Evolutionary conservation across 2,113 vertebrate species (phyloP), one percentile per base, ranked within the genome.

Genomic region (Glareola pratincola): DNA sequence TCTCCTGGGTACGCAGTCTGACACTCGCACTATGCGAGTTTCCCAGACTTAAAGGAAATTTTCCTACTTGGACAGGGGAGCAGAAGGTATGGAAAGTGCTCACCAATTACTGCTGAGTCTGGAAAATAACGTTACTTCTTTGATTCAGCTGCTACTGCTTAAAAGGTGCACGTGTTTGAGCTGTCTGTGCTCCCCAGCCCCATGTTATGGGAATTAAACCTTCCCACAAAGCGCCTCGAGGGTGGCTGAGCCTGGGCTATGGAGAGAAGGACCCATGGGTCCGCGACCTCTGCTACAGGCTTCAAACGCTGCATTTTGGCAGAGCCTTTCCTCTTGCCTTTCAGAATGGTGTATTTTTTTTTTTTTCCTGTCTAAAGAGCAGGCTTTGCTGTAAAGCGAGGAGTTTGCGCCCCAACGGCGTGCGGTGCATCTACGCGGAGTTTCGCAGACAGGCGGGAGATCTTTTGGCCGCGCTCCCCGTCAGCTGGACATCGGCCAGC

Each of bases 381-480:
- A 2, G 47, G 57, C 51, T 89, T 67, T 57, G 53, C 76, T 57
- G 50, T 6, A 7, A 57, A 37, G 41, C 0, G 1, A 72, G 0
- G 8, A 10, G 45, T 27, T n/a, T 69, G 59, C 1, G 0, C 59
- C 12, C 1, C 0, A 24, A 48, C 12, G 3, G 48, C 6, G 4
- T 29, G 36, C 2, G 0, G 66, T 4, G 39, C 26, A 37, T 29
- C 78, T 74, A 4, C 2, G 0, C 1, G 0, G 43, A 0, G 2
- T 39, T 80, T 37, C 2, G 0, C 72, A 85, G 74, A 22, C 51
- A 41, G 83, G 22, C 1, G 0, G 64, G 69, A 83, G 68, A 77
- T 59, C 43, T 76, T 64, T 62, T 0, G 0, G 67, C 75, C 10
- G 0, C 47, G 67, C 72, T 64, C 79, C 51, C 14, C 0, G 2